Conservation (phyloP, 2,797 vertebrate genomes). For the Mormyrops boulengeri region DNA sequence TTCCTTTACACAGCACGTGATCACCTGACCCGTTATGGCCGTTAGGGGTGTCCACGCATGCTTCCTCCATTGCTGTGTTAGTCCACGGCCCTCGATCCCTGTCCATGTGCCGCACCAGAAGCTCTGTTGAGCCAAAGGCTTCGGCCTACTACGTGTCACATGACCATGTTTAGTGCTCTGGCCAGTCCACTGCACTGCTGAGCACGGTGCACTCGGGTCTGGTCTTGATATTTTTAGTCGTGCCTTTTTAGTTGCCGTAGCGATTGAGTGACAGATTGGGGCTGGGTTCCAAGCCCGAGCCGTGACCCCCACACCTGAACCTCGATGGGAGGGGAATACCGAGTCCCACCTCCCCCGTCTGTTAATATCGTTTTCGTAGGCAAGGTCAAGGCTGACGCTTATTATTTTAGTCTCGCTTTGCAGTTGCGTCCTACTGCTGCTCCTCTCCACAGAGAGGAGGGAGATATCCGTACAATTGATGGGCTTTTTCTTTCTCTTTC, state of each 20-base stretch:
- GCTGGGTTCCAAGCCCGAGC: slow-evolving; percentile 48
- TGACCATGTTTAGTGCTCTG: background rate
- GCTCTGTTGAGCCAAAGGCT: background rate
- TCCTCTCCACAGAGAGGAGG: background rate
- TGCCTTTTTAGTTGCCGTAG: slow-evolving; percentile 31
- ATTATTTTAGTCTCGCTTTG: background rate
- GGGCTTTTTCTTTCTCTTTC: background rate
- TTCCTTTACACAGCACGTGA: background rate
- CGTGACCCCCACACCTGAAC: slow-evolving; percentile 27
- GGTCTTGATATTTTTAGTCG: slow-evolving; percentile 25
- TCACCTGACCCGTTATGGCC: background rate
- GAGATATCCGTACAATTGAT: background rate
- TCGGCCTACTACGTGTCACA: background rate
- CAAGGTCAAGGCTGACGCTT: background rate
- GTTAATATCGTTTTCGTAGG: background rate
- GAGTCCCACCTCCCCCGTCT: background rate
- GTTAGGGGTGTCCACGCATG: background rate
- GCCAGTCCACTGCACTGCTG: background rate
- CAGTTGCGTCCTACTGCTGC: background rate
- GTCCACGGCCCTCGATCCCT: background rate
- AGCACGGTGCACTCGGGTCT: slow-evolving; percentile 21
- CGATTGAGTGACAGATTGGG: slow-evolving; percentile 59
- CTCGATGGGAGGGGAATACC: background rate
- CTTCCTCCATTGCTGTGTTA: background rate
- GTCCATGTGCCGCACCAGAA: background rate